Percentiles rank a stretch among this genome's conserved stretches.
Evolutionary conservation across 2,113 vertebrate species (phyloP).

Genomic region (Pseudorectes ferrugineus): DNA sequence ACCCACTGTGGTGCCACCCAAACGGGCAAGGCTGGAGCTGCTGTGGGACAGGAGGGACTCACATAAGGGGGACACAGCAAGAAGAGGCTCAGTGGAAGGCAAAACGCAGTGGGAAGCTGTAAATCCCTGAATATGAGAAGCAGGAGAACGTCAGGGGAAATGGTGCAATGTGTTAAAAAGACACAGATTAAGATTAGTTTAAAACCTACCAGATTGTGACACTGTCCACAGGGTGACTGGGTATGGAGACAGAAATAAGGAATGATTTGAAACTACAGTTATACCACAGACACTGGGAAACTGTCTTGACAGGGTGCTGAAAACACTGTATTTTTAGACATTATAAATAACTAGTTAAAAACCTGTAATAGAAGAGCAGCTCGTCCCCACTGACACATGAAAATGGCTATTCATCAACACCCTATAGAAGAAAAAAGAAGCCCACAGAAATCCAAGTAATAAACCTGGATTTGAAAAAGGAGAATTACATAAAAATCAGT

Average conservation of each 20-base stretch:
- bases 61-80: fast-evolving
- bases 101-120: neutral
- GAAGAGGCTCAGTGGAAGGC: neutral
- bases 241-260: neutral
- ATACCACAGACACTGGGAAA: neutral
- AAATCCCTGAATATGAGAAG: neutral
- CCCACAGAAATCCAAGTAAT: neutral
- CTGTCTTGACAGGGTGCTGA: constrained; percentile 1
- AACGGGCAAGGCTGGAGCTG: fast-evolving
- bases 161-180: neutral
- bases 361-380: neutral
- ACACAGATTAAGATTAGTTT: neutral
- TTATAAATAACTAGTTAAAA: constrained; percentile 10
- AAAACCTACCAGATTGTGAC: neutral
- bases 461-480: neutral
- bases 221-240: neutral
- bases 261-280: neutral
- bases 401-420: neutral
- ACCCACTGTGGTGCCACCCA: fast-evolving
- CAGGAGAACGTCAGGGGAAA: neutral
- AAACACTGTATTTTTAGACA: neutral
- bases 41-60: neutral
- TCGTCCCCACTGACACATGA: fast-evolving
- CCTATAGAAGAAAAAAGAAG: neutral
- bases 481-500: neutral